A percentile compares a stretch with the other conserved stretches of the same genome.
phyloP scores from a whole-genome alignment of 2,797 vertebrate species.

The Clarias platycephalus region DNA sequence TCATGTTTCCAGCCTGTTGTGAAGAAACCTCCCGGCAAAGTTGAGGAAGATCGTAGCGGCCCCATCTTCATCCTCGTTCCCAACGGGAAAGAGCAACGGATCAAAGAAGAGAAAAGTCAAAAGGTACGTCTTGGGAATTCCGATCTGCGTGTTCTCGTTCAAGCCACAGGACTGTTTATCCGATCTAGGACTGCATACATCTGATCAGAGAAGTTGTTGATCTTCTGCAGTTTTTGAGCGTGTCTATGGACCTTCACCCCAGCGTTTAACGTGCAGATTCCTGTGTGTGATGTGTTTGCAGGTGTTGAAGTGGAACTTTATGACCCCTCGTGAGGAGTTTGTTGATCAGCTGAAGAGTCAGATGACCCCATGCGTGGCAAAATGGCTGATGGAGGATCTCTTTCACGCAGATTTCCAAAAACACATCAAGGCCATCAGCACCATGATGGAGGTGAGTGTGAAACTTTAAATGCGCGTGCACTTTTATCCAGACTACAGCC shows the following conservation, averaged over 20 bases:
- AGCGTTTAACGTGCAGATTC: neutral
- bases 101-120: slow-evolving; percentile 91
- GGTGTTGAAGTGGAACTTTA: slow-evolving; percentile 94
- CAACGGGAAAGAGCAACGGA: slow-evolving; percentile 92
- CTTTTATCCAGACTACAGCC: neutral
- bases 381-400: slow-evolving; percentile 94
- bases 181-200: too few relatives aligned
- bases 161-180: too few relatives aligned
- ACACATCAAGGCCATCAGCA: slow-evolving; percentile 89
- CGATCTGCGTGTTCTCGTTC: too few relatives aligned
- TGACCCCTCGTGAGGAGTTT: slow-evolving; percentile 92
- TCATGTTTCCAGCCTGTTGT: slow-evolving; percentile 70
- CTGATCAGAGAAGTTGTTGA: too few relatives aligned
- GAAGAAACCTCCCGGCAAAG: slow-evolving; percentile 81
- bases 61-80: slow-evolving; percentile 88
- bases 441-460: slow-evolving; percentile 87
- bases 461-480: neutral
- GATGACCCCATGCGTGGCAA: slow-evolving; percentile 90
- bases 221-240: neutral
- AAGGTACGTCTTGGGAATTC: slow-evolving; percentile 75
- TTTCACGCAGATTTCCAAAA: slow-evolving; percentile 96
- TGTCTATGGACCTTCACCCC: neutral
- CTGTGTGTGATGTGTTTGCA: neutral
- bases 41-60: slow-evolving; percentile 90
- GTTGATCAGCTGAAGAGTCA: slow-evolving; percentile 94